Base-by-base conservation (phyloP, 2,888 invertebrate species). In the Bellardia bayeri region DNA sequence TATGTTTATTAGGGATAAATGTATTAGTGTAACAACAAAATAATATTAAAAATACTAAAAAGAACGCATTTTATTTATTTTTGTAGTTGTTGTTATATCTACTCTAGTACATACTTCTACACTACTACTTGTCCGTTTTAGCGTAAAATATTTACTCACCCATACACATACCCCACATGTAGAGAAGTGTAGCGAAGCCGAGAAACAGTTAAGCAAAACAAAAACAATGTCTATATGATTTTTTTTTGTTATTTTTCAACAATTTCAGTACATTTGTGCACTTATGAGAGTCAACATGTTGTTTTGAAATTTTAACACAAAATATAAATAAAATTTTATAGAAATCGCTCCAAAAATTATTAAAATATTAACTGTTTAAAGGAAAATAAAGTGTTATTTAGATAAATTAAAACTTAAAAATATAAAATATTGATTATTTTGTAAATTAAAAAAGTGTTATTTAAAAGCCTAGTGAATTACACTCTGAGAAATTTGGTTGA, bases 201-300 rank as follows among this genome's bases (percentile, higher is more conserved):
- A 45, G 45, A 63, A 71, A 45, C 45, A 56, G 69, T 68, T 23
- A 49, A 71, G 14, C 40, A 74, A 78, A 87, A 81, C 82, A 82
- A 85, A 85, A 87, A 87, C 85, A 87, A 87, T 85, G 74, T 82
- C 72, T 81, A 82, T 54, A 76, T 76, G 75, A 51, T 11, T 33
- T 69, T 8, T 51, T 33, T 74, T 75, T 45, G 11, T 45, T 45
- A 11, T 13, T 79, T 81, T 49, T 51, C 75, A 54, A 78, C 54
- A 87, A 84, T 79, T 91, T 92, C 89, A 92, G 92, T 92, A 91
- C 88, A 92, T 89, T 91, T 90, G 91, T 89, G 90, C 90, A 90
- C 90, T 90, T 90, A 91, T 91, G 89, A 90, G 91, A 90, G 90
- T 84, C 91, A 92, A 90, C 92, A 91, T 91, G 91, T 90, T 90